Evolutionary conservation across 1,140 invertebrate species (phyloP).

Genomic region (Leptinotarsa undecemlineata): DNA sequence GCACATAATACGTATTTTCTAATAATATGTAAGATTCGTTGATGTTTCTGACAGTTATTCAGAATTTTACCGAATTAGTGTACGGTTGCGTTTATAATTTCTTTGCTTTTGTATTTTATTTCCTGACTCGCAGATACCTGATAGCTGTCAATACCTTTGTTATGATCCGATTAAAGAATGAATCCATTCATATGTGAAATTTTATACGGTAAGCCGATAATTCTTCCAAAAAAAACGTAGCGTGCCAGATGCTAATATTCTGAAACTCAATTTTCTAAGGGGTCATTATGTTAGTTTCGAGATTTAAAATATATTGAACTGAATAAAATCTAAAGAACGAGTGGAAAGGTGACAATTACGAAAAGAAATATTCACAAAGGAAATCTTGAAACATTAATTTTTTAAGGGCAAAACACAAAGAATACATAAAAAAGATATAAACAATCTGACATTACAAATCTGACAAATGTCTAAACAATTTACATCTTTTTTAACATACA

Average conservation of each 20-base stretch:
- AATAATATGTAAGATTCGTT: constrained; percentile 16
- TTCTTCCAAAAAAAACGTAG: neutral
- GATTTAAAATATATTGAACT: too few species aligned
- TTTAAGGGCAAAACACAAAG: too few species aligned
- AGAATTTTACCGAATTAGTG: constrained; percentile 20
- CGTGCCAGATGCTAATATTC: neutral
- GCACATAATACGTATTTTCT: constrained; percentile 1
- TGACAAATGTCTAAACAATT: too few species aligned
- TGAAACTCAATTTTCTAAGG: too few species aligned
- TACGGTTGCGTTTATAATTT: constrained; percentile 11
- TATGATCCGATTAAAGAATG: constrained; percentile 17
- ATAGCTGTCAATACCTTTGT: constrained; percentile 22
- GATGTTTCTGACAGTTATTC: constrained; percentile 20
- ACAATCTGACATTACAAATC: too few species aligned
- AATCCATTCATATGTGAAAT: constrained; percentile 16
- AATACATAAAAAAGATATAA: too few species aligned
- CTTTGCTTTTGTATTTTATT: constrained; percentile 8
- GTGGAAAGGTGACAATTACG: too few species aligned
- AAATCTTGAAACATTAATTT: too few species aligned
- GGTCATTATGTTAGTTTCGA: too few species aligned
- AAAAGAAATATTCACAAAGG: too few species aligned
- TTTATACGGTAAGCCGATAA: neutral
- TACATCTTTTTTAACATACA: too few species aligned
- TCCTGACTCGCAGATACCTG: constrained; percentile 16
- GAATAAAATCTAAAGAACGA: too few species aligned